These are phyloP conservation scores for Tridacna crocea DNA, from an alignment of 2,888 invertebrate species.

Conservation along the genomic window DNA sequence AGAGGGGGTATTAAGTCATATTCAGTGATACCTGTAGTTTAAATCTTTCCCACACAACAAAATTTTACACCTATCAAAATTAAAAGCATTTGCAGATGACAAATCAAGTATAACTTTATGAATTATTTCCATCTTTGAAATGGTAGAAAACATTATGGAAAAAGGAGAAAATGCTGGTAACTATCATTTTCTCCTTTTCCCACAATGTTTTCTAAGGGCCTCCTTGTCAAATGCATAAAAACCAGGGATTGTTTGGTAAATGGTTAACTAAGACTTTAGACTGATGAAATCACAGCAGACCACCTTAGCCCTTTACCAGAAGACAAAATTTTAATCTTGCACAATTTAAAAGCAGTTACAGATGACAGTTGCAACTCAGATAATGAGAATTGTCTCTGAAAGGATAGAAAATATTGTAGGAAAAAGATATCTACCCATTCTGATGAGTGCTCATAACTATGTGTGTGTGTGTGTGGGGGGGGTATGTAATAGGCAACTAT, in stretches of 20 bases:
- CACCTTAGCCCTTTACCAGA: background rate
- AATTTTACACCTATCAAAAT: background rate
- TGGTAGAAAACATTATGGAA: background rate
- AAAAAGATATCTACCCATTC: too few species aligned
- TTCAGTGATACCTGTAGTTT: too few species aligned
- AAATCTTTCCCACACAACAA: background rate
- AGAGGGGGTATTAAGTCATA: too few species aligned
- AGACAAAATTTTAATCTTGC: background rate
- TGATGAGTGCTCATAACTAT: too few species aligned
- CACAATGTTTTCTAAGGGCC: background rate
- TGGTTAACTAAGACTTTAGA: too few species aligned
- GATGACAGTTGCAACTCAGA: too few species aligned
- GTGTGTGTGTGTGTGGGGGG: too few species aligned
- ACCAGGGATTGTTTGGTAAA: background rate
- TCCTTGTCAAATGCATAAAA: background rate
- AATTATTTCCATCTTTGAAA: background rate
- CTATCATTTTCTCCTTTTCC: background rate
- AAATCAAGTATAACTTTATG: background rate
- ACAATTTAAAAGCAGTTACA: too few species aligned
- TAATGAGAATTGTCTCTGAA: too few species aligned
- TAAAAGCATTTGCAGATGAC: background rate
- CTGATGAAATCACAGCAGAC: too few species aligned
- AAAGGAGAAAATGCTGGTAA: constrained; percentile 1
- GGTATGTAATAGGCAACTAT: too few species aligned
- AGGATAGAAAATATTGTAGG: too few species aligned